phyloP scores from a whole-genome alignment of 92 coral and sea anemone genomes.

The Palythoa caribaeorum region DNA sequence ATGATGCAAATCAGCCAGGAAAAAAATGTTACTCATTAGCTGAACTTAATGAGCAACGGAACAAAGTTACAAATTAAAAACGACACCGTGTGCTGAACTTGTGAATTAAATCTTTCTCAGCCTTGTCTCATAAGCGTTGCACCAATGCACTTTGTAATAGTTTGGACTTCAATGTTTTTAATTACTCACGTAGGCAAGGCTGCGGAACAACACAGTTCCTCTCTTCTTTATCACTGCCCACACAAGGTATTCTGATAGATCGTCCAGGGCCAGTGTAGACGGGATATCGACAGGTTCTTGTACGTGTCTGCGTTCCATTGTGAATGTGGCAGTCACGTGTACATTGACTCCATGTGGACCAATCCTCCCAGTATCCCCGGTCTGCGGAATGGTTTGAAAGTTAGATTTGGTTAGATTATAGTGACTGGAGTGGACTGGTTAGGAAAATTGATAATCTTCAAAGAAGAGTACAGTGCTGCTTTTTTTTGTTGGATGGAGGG shows the following conservation, averaged over 20 bases:
- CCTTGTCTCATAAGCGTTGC: too few species aligned
- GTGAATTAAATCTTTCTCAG: too few species aligned
- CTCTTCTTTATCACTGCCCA: not conserved
- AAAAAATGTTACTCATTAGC: too few species aligned
- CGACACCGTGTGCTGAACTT: too few species aligned
- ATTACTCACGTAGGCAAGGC: slow-evolving; percentile 28
- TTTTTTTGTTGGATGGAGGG: too few species aligned
- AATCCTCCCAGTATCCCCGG: not conserved
- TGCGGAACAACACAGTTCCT: not conserved
- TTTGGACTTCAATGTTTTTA: not conserved
- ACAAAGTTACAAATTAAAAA: too few species aligned
- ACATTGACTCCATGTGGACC: slow-evolving; percentile 6
- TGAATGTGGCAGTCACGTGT: slow-evolving; percentile 2
- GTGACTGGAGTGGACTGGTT: too few species aligned
- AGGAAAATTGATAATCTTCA: too few species aligned
- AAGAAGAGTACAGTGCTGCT: too few species aligned
- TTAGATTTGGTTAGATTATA: not conserved
- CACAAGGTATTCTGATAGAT: slow-evolving; percentile 17
- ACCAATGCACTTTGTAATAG: too few species aligned
- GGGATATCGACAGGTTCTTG: slow-evolving; percentile 16
- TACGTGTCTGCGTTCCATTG: slow-evolving; percentile 11
- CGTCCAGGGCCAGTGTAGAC: slow-evolving; percentile 8
- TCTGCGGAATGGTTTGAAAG: not conserved
- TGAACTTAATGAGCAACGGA: too few species aligned
- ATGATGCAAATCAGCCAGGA: too few species aligned